Conservation (phyloP, 1,140 invertebrate genomes). For the Heliconius hewitsoni region DNA sequence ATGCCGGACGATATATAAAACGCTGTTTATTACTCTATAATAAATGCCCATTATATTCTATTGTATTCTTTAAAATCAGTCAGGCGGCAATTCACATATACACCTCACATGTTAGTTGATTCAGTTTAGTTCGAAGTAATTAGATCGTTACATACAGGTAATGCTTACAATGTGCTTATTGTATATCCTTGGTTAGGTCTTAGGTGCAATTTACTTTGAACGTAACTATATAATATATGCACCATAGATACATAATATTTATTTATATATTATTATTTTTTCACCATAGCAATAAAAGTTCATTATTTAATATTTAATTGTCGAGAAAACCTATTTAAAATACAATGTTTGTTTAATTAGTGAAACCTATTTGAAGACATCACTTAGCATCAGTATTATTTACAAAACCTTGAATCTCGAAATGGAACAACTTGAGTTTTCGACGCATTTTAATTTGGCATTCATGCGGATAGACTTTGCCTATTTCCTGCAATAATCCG, state of each 20-base stretch:
- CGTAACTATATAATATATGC: no score
- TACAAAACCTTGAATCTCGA: conserved; percentile 22
- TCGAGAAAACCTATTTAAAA: not conserved
- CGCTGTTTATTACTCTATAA: not conserved
- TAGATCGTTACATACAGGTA: conserved; percentile 5
- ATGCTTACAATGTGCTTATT: not conserved
- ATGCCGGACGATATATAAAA: no score
- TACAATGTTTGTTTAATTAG: not conserved
- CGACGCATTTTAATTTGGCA: conserved; percentile 35
- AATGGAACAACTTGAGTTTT: conserved; percentile 10
- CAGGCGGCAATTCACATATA: conserved; percentile 4
- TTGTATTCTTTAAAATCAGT: not conserved
- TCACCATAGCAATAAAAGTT: not conserved
- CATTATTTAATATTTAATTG: not conserved
- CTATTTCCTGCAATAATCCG: conserved; percentile 26
- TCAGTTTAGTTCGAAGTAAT: conserved; percentile 24
- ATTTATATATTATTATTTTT: not conserved
- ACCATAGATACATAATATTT: no score
- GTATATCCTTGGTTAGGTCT: not conserved
- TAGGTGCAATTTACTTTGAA: not conserved
- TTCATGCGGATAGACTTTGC: not conserved
- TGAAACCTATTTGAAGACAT: not conserved
- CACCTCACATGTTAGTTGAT: conserved; percentile 2
- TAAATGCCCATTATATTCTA: not conserved
- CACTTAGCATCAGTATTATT: conserved; percentile 9